Evolutionary conservation across 2,888 invertebrate species (phyloP).

Genomic region (Falcaria lacertinaria): DNA sequence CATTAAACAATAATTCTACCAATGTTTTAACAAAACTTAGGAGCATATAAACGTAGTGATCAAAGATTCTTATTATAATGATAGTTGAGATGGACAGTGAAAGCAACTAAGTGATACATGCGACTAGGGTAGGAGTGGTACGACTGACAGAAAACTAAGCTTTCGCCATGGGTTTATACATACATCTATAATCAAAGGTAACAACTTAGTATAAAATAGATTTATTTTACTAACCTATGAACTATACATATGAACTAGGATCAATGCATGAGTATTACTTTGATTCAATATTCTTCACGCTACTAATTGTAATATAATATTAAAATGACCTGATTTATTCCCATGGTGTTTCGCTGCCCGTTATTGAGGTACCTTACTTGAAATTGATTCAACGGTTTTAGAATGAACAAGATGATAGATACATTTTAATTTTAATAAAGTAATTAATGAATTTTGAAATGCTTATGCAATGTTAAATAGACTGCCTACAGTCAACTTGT

Average conservation of each 20-base stretch:
- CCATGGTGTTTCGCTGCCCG: too few relatives aligned
- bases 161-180: constrained; percentile 35
- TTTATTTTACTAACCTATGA: constrained; percentile 63
- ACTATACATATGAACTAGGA: constrained; percentile 46
- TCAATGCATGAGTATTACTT: constrained; percentile 56
- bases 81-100: constrained; percentile 32
- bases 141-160: constrained; percentile 43
- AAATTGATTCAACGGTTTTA: too few relatives aligned
- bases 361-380: too few relatives aligned
- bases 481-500: background rate
- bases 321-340: too few relatives aligned
- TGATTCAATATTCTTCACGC: constrained; percentile 21
- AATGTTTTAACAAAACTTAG: too few relatives aligned
- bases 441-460: background rate
- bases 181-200: constrained; percentile 31
- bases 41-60: too few relatives aligned
- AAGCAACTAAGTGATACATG: constrained; percentile 43
- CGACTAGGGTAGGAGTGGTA: constrained; percentile 36
- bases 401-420: too few relatives aligned
- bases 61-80: constrained; percentile 16
- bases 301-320: background rate
- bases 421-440: too few relatives aligned
- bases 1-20: too few relatives aligned
- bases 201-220: constrained; percentile 72
- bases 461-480: constrained; percentile 14